These are phyloP conservation scores for Syngnathus rostellatus DNA, from an alignment of 2,797 vertebrate genomes.

Conservation along the genomic window DNA sequence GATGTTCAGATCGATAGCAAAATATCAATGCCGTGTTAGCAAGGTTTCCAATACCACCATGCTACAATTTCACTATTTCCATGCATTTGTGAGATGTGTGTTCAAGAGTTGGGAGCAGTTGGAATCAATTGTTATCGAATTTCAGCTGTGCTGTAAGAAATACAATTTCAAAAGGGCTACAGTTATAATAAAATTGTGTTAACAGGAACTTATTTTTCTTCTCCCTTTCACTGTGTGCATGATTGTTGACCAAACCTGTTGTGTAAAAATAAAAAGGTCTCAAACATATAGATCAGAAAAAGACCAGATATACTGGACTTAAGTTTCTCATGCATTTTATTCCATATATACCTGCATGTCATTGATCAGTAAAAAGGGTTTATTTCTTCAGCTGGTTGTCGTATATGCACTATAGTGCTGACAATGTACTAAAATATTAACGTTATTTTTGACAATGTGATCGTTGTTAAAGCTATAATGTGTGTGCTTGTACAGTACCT, in stretches of 20 bases:
- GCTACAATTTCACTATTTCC: background rate
- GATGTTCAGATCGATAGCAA: background rate
- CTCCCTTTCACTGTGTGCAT: background rate
- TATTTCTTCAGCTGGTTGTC: too few relatives aligned
- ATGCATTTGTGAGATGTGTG: background rate
- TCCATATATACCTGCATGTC: too few relatives aligned
- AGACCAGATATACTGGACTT: too few relatives aligned
- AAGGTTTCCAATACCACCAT: background rate
- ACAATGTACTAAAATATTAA: too few relatives aligned
- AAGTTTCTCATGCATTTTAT: too few relatives aligned
- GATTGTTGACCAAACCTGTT: background rate
- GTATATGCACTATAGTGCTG: too few relatives aligned
- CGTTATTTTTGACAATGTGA: background rate
- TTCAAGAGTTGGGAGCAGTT: background rate
- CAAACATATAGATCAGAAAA: too few relatives aligned
- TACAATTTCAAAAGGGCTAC: background rate
- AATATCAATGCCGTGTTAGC: background rate
- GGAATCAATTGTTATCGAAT: background rate
- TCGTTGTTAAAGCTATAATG: background rate
- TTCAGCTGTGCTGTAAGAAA: background rate
- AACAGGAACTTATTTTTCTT: background rate
- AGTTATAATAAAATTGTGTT: background rate
- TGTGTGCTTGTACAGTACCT: conserved; percentile 55
- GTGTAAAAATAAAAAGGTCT: background rate
- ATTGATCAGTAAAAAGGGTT: too few relatives aligned